Evolutionary conservation across 1,140 invertebrate genomes (phyloP).

Genomic region (Pissodes strobi): DNA sequence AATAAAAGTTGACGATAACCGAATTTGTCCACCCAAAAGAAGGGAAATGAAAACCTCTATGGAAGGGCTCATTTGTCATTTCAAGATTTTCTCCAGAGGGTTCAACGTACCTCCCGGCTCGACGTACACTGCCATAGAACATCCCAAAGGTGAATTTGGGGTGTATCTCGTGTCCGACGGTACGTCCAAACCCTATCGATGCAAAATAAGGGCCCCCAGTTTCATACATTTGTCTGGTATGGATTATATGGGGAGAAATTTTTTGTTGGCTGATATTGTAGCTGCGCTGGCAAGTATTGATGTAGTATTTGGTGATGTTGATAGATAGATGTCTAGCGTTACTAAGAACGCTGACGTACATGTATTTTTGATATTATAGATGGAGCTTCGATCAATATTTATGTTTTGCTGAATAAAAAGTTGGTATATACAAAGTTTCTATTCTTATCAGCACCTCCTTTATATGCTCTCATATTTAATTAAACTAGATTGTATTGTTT

Average conservation of each 20-base stretch:
- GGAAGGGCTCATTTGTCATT: constrained; percentile 89
- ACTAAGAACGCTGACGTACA: too few relatives aligned
- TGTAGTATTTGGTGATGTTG: constrained; percentile 50
- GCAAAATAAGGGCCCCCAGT: constrained; percentile 76
- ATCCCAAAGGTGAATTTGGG: constrained; percentile 84
- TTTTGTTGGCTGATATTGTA: constrained; percentile 77
- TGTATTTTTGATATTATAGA: not conserved
- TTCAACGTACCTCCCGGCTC: constrained; percentile 80
- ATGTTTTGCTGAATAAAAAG: not conserved
- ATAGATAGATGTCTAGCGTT: constrained; percentile 35
- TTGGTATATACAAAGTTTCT: not conserved
- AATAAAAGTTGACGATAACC: constrained; percentile 81
- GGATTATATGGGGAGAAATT: constrained; percentile 63
- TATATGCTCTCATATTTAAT: too few relatives aligned
- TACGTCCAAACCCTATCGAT: constrained; percentile 77
- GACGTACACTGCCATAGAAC: constrained; percentile 79
- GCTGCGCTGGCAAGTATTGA: constrained; percentile 65
- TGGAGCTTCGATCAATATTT: not conserved
- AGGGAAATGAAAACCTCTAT: constrained; percentile 87
- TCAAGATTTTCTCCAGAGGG: constrained; percentile 82
- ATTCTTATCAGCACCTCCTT: not conserved
- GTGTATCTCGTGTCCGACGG: constrained; percentile 87
- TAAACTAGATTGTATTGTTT: too few relatives aligned
- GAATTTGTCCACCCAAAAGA: constrained; percentile 76
- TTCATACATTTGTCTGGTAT: constrained; percentile 73